These are phyloP conservation scores for Rhegmatorhina hoffmannsi DNA, from an alignment of 2,113 vertebrate species.

Conservation along the genomic window DNA sequence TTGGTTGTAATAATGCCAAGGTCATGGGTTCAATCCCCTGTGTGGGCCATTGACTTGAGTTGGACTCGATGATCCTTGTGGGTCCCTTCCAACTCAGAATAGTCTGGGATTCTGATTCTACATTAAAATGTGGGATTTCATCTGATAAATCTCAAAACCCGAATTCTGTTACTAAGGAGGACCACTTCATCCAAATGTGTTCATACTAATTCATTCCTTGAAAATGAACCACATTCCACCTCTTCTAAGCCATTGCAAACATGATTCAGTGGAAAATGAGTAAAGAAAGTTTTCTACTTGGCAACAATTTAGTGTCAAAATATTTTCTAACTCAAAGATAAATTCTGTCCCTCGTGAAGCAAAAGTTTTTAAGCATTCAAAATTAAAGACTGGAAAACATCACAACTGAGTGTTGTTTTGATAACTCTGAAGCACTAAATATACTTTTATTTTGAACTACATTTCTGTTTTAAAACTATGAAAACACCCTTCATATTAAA, in stretches of 20 bases:
- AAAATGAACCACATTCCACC: not conserved
- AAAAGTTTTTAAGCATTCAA: not conserved
- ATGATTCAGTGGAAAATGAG: not conserved
- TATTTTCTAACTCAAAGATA: not conserved
- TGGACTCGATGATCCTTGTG: too few species aligned
- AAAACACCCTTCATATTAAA: not conserved
- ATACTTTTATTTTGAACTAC: not conserved
- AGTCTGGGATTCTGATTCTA: too few species aligned
- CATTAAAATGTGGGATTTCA: not conserved
- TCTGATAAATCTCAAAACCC: not conserved
- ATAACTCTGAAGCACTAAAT: not conserved
- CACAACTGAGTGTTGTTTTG: not conserved
- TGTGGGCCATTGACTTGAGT: too few species aligned
- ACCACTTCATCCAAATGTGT: not conserved
- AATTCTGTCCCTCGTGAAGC: not conserved
- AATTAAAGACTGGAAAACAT: not conserved
- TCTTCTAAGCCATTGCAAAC: not conserved
- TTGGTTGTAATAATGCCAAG: too few species aligned
- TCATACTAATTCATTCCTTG: not conserved
- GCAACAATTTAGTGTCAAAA: not conserved
- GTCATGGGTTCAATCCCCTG: too few species aligned
- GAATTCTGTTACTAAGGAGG: not conserved
- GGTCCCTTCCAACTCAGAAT: too few species aligned
- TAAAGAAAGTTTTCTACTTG: not conserved
- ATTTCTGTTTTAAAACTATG: not conserved